Conservation (phyloP, 2,888 invertebrate species). For the Brachypalpus laphriformis region DNA sequence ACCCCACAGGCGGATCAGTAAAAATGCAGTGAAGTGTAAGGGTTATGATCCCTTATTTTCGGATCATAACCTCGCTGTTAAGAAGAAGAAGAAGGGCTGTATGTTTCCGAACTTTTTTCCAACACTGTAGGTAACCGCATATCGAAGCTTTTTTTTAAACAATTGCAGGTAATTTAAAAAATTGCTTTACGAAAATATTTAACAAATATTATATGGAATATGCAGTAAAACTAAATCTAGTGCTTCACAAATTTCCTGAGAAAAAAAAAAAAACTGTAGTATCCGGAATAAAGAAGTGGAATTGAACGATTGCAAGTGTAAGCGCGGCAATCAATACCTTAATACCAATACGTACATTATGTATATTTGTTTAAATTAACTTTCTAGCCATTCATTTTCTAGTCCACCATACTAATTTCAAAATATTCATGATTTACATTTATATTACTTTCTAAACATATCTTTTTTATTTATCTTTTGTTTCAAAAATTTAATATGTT, state of each 20-base stretch:
- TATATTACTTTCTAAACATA: not conserved
- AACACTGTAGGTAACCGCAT: not conserved
- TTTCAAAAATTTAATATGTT: not conserved
- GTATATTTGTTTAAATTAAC: no score
- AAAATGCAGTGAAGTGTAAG: no score
- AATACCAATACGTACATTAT: no score
- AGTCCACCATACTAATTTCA: no score
- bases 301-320: not conserved
- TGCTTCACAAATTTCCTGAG: not conserved
- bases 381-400: no score
- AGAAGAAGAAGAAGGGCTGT: no score
- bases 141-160: not conserved
- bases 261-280: not conserved
- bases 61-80: no score
- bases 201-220: not conserved
- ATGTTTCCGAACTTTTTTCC: no score
- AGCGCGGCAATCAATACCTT: no score
- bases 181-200: not conserved
- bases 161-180: not conserved
- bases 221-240: not conserved
- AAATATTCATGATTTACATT: no score
- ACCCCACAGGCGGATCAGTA: no score
- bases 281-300: not conserved
- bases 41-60: no score
- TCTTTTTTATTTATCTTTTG: not conserved